Conservation (phyloP, 2,797 vertebrate species). For the Pagetopsis macropterus region DNA sequence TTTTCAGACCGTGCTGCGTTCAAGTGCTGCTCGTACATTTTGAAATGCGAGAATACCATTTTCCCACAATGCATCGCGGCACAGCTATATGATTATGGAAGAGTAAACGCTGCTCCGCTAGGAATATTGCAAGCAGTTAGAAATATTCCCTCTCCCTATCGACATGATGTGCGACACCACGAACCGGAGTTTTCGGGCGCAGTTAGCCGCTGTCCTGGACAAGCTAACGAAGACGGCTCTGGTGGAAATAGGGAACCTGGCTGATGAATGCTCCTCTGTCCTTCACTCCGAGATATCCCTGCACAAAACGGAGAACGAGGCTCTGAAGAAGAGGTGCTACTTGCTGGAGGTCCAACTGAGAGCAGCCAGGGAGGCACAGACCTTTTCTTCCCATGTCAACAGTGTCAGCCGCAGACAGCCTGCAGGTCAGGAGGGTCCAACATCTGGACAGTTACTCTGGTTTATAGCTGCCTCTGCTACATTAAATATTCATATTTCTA, state of each 20-base stretch:
- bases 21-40: slow-evolving; percentile 14
- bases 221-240: slow-evolving; percentile 81
- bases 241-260: slow-evolving; percentile 81
- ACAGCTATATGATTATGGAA: slow-evolving; percentile 41
- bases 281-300: slow-evolving; percentile 81
- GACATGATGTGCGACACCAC: slow-evolving; percentile 78
- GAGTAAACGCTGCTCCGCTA: slow-evolving; percentile 7
- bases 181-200: slow-evolving; percentile 79
- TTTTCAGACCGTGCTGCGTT: slow-evolving; percentile 26
- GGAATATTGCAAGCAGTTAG: slow-evolving; percentile 11
- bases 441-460: not conserved
- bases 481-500: not conserved
- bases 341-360: slow-evolving; percentile 82
- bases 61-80: slow-evolving; percentile 75
- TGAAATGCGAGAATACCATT: not conserved
- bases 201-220: slow-evolving; percentile 80
- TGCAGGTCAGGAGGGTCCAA: slow-evolving; percentile 52
- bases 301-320: slow-evolving; percentile 82
- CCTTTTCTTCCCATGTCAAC: slow-evolving; percentile 50
- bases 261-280: slow-evolving; percentile 81
- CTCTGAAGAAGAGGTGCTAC: slow-evolving; percentile 80
- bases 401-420: slow-evolving; percentile 49
- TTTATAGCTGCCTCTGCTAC: not conserved
- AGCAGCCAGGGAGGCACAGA: slow-evolving; percentile 71
- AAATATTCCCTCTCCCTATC: slow-evolving; percentile 15